Base-by-base conservation (phyloP, 2,797 vertebrate species). In the Loris lydekkerianus region DNA sequence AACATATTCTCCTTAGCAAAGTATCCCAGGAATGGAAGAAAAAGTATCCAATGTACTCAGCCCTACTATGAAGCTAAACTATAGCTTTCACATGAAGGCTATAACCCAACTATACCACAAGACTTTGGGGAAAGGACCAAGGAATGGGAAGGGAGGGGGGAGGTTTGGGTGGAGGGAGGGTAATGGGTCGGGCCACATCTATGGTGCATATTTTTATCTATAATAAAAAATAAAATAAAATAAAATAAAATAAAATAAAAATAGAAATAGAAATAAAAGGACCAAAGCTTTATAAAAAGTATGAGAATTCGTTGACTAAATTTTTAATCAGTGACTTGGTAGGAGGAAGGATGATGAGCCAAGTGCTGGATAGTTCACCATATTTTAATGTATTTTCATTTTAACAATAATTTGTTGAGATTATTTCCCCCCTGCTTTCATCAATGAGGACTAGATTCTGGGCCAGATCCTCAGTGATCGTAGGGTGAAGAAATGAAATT, bases 211-310 rank as follows among this genome's bases (percentile, higher is more conserved):
- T 34, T 34, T 34, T 34, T 34, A 34, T 34, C 34, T 34, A 34
- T 34, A 34, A 34, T 34, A 34, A 34, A 34, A 34, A 34, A 34
- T 34, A 34, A 34, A 34, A 34, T 34, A 34, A 34, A 34, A 34
- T 34, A 34, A 34, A 34, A 34, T 34, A 34, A 34, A 34, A 34
- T 34, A 34, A 34, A 34, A 34, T 34, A 60, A 85, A 70, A 63
- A 53, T 29, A 78, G 25, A 70, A 63, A 53, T 29, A 78, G 25
- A 87, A 53, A 92, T 11, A 72, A 60, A 85, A 75, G 63, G 17
- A 76, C 11, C 73, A 75, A 94, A 60, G 70, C 29, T 83, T 85
- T 90, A 92, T 65, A 61, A 49, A 34, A 91, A 65, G 2, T 75
- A 10, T 70, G 77, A 34, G 4, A 78, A 90, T 72, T 40, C 63